Percentiles rank a stretch among this genome's conserved stretches.
These are phyloP conservation scores for Sceloporus tristichus DNA, from an alignment of 2,113 vertebrate genomes.

Conservation along the genomic window DNA sequence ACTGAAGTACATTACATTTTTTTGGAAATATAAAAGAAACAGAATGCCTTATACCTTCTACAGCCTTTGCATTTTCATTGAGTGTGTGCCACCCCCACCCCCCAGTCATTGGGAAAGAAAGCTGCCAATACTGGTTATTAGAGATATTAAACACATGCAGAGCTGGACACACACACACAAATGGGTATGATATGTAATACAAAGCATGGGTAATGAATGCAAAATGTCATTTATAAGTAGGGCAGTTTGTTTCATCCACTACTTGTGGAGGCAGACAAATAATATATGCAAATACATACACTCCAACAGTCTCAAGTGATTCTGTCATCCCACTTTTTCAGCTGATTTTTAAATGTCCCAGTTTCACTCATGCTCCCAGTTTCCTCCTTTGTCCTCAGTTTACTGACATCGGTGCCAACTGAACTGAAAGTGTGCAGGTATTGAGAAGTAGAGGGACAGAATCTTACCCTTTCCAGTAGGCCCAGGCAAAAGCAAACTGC, in stretches of 20 bases:
- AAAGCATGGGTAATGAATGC: background rate
- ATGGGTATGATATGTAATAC: background rate
- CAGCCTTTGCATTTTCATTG: background rate
- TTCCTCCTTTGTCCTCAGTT: too few relatives aligned
- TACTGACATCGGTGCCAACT: too few relatives aligned
- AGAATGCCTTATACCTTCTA: background rate
- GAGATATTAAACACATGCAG: background rate
- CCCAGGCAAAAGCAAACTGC: too few relatives aligned
- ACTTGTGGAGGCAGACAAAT: background rate
- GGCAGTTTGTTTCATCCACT: background rate
- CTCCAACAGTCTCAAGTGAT: too few relatives aligned
- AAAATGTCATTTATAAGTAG: too few relatives aligned
- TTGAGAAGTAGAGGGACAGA: too few relatives aligned
- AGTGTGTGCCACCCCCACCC: accelerated
- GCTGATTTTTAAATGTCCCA: too few relatives aligned
- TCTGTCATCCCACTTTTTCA: too few relatives aligned
- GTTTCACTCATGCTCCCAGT: too few relatives aligned
- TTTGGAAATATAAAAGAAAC: slow-evolving; percentile 27
- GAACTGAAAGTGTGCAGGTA: too few relatives aligned
- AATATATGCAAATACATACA: background rate
- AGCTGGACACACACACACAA: background rate
- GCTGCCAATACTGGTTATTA: background rate
- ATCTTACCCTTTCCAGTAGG: too few relatives aligned
- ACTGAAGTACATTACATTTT: background rate
- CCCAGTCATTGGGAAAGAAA: background rate